Evolutionary conservation across 2,113 vertebrate species (phyloP).

Genomic region (Onychorhynchus coronatus): DNA sequence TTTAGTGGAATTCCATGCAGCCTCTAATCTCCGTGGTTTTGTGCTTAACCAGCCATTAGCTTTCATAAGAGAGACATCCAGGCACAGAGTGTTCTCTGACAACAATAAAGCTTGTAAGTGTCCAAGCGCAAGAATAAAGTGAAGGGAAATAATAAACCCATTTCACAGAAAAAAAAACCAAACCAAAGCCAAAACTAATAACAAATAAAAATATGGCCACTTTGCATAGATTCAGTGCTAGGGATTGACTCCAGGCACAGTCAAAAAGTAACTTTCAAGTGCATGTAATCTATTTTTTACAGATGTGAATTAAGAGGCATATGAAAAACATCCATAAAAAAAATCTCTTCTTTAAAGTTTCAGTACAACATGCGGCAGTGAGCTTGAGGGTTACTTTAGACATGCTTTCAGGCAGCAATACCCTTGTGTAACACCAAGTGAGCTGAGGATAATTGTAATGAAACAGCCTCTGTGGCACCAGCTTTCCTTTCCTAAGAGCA

Average conservation of each 20-base stretch:
- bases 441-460: conserved; percentile 9
- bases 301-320: not conserved
- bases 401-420: conserved; percentile 12
- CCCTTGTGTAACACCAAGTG: conserved; percentile 8
- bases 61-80: not conserved
- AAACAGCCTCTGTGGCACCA: not conserved
- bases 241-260: not conserved
- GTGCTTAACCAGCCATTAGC: not conserved
- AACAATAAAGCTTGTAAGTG: not conserved
- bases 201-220: not conserved
- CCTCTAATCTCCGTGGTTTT: not conserved
- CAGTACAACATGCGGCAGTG: not conserved
- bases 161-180: not conserved
- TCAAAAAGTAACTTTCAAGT: not conserved
- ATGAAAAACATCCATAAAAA: not conserved
- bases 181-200: not conserved
- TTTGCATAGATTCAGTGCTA: not conserved
- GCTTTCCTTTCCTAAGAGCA: not conserved
- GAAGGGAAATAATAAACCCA: not conserved
- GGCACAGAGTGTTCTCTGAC: not conserved
- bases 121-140: not conserved
- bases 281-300: not conserved
- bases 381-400: not conserved
- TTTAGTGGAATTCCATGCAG: not conserved
- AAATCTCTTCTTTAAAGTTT: conserved; percentile 23